Evolutionary conservation across 2,113 vertebrate genomes (phyloP).

Genomic region (Euleptes europaea): DNA sequence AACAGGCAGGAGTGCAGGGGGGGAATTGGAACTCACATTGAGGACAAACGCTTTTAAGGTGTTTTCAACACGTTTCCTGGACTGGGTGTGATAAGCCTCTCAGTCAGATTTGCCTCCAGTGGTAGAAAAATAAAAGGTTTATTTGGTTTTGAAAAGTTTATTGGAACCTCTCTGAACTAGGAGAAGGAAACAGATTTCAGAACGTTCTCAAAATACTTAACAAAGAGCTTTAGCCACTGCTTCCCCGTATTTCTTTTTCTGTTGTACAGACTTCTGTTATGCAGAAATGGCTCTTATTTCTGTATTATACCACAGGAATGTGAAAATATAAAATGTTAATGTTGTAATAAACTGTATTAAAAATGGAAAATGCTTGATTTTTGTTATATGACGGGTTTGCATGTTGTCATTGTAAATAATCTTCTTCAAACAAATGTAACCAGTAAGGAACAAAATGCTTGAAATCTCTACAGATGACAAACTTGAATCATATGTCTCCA

Average conservation of each 20-base stretch:
- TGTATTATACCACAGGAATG: not conserved
- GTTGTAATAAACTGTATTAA: not conserved
- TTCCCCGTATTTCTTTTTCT: not conserved
- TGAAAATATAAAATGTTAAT: not conserved
- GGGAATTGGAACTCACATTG: too few species aligned
- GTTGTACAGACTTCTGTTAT: not conserved
- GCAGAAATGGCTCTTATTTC: slow-evolving; percentile 8
- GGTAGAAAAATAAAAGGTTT: not conserved
- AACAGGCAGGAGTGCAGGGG: too few species aligned
- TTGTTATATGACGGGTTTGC: not conserved
- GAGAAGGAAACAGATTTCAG: not conserved
- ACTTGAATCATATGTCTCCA: slow-evolving; percentile 11
- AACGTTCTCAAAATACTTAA: not conserved
- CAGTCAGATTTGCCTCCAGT: not conserved
- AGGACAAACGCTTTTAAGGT: too few species aligned
- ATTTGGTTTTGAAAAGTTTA: not conserved
- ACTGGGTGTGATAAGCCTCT: too few species aligned
- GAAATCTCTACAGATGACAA: not conserved
- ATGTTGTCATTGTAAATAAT: slow-evolving; percentile 10
- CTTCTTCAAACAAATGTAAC: not conserved
- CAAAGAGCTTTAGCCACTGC: not conserved
- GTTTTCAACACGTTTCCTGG: too few species aligned
- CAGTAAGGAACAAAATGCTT: not conserved
- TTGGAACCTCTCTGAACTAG: not conserved
- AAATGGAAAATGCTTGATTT: not conserved